Evolutionary conservation across 1,140 invertebrate species (phyloP).

Genomic region (Calliopsis andreniformis): DNA sequence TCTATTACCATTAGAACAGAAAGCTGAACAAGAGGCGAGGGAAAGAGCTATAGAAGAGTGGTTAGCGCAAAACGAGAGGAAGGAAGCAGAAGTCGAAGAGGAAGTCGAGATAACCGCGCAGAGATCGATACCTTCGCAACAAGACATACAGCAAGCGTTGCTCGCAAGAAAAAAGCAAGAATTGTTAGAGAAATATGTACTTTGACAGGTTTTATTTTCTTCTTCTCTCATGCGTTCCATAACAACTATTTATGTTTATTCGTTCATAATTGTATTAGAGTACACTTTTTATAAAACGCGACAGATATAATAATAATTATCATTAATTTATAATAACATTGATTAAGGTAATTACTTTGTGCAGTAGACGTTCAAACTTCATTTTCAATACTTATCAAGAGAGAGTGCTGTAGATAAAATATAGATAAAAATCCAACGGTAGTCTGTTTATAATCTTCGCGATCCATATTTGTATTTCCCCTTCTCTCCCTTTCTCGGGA

Average conservation of each 20-base stretch:
- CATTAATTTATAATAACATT: constrained; percentile 79
- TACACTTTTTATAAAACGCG: constrained; percentile 81
- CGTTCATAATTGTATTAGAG: constrained; percentile 75
- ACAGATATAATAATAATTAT: constrained; percentile 77
- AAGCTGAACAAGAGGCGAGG: constrained; percentile 88
- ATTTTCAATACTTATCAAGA: constrained; percentile 72
- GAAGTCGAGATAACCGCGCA: constrained; percentile 85
- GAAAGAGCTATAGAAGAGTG: constrained; percentile 85
- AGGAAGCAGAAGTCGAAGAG: constrained; percentile 77
- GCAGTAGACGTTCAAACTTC: constrained; percentile 80
- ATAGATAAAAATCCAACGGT: constrained; percentile 70
- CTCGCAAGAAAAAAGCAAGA: constrained; percentile 94
- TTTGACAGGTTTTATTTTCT: constrained; percentile 59
- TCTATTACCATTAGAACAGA: constrained; percentile 92
- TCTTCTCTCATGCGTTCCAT: constrained; percentile 53
- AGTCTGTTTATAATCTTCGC: constrained; percentile 71
- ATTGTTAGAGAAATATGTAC: constrained; percentile 88
- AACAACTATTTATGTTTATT: constrained; percentile 77
- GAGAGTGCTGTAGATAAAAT: constrained; percentile 78
- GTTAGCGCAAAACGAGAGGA: constrained; percentile 82
- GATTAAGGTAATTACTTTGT: constrained; percentile 79
- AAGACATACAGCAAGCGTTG: constrained; percentile 94
- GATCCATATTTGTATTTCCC: constrained; percentile 25
- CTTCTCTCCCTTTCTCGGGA: too few species aligned
- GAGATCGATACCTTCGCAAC: constrained; percentile 92